Conservation (phyloP, 2,113 vertebrate species). For the Amblyopsis rosae region DNA sequence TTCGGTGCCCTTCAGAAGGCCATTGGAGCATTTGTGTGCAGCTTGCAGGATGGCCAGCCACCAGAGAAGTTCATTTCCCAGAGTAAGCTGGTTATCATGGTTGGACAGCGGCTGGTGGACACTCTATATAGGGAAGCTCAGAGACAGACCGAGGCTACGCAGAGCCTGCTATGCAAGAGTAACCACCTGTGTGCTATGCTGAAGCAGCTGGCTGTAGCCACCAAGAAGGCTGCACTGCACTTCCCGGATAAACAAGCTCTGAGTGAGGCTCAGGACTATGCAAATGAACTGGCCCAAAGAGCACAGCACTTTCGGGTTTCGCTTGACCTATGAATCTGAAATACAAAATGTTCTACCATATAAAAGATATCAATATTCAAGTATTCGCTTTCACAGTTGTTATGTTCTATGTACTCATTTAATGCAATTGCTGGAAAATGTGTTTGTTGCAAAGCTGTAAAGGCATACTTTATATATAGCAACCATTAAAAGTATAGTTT, state of each 20-base stretch:
- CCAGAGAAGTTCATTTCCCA: conserved; percentile 89
- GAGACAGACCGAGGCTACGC: conserved; percentile 54
- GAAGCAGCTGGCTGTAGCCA: conserved; percentile 88
- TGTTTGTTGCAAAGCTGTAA: not conserved
- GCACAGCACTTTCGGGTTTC: conserved; percentile 79
- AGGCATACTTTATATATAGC: not conserved
- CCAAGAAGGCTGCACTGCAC: conserved; percentile 84
- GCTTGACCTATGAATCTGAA: conserved; percentile 61
- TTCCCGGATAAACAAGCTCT: conserved; percentile 73
- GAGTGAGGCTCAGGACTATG: conserved; percentile 74
- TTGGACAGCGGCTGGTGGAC: conserved; percentile 92
- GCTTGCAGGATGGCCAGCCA: conserved; percentile 77
- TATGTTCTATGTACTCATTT: not conserved
- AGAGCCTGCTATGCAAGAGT: conserved; percentile 81
- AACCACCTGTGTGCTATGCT: conserved; percentile 87
- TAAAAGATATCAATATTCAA: not conserved
- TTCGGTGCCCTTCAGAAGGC: conserved; percentile 90
- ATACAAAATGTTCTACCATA: not conserved
- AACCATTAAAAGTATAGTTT: not conserved
- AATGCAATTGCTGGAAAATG: not conserved
- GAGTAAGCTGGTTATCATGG: conserved; percentile 92
- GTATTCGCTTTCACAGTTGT: not conserved
- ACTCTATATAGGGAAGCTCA: conserved; percentile 82
- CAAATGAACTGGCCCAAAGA: conserved; percentile 76
- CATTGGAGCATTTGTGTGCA: conserved; percentile 73